These are phyloP conservation scores for Trichomalopsis sarcophagae DNA, from an alignment of 1,140 invertebrate genomes.

Conservation along the genomic window DNA sequence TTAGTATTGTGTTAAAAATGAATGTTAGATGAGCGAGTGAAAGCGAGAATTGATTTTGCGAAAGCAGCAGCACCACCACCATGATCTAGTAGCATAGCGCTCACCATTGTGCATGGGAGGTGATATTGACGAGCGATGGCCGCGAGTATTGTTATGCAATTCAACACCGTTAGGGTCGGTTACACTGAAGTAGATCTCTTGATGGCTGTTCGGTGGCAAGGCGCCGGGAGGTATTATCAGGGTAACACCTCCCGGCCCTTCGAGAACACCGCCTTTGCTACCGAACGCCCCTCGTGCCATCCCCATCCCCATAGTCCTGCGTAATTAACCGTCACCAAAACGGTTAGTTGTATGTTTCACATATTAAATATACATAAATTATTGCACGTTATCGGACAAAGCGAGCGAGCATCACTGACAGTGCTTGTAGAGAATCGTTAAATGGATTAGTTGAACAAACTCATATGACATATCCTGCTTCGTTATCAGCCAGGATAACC, in stretches of 20 bases:
- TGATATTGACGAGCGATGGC: conserved; percentile 67
- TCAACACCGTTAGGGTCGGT: conserved; percentile 82
- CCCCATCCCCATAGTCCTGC: conserved; percentile 67
- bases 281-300: conserved; percentile 84
- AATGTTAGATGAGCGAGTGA: not conserved
- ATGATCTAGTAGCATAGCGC: conserved; percentile 48
- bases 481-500: not conserved
- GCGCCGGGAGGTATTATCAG: conserved; percentile 92
- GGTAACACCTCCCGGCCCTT: conserved; percentile 92
- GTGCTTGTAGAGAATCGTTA: not conserved
- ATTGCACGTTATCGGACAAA: not conserved
- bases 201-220: conserved; percentile 84
- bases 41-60: not conserved
- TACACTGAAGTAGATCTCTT: conserved; percentile 97
- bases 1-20: not conserved
- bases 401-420: not conserved
- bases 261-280: conserved; percentile 86
- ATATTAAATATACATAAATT: conserved; percentile 8
- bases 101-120: conserved; percentile 70
- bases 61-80: conserved; percentile 21
- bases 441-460: conserved; percentile 3
- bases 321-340: conserved; percentile 59
- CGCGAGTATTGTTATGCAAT: conserved; percentile 75
- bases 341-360: conserved; percentile 50
- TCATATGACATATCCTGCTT: no score